Conservation (phyloP, 64 coral and sea anemone genomes). For the Anthopleura sola region DNA sequence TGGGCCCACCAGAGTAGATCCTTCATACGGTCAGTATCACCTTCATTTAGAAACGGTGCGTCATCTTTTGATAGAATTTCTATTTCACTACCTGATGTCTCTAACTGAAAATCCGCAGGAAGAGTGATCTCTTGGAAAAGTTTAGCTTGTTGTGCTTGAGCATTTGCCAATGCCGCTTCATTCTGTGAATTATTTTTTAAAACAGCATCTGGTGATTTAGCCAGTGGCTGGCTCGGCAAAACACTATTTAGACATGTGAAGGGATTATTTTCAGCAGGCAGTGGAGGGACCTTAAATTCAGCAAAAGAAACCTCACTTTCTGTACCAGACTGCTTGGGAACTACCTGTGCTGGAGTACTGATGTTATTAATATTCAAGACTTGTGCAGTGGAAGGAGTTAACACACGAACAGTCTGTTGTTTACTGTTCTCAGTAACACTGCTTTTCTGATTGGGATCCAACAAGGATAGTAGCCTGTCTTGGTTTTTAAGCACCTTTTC, state of each 20-base stretch:
- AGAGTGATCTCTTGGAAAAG: conserved; percentile 25
- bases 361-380: neutral
- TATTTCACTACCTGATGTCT: conserved; percentile 3
- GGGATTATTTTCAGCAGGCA: conserved; percentile 19
- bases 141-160: neutral
- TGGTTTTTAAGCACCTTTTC: conserved; percentile 66
- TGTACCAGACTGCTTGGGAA: neutral
- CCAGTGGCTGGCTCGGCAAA: neutral
- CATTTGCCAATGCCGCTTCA: neutral
- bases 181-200: conserved; percentile 7
- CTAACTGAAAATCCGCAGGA: conserved; percentile 19
- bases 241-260: conserved; percentile 25
- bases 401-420: neutral
- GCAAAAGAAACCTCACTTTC: conserved; percentile 19
- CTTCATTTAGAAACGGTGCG: neutral
- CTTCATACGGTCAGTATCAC: conserved; percentile 37
- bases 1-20: conserved; percentile 50
- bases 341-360: neutral
- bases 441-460: conserved; percentile 8
- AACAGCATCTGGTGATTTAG: neutral
- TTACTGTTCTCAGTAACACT: neutral
- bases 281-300: conserved; percentile 16
- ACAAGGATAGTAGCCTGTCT: conserved; percentile 37
- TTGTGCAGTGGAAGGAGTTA: neutral
- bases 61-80: conserved; percentile 11